Conservation (phyloP, 2,113 vertebrate species). For the Dolichallabes microphthalmus region DNA sequence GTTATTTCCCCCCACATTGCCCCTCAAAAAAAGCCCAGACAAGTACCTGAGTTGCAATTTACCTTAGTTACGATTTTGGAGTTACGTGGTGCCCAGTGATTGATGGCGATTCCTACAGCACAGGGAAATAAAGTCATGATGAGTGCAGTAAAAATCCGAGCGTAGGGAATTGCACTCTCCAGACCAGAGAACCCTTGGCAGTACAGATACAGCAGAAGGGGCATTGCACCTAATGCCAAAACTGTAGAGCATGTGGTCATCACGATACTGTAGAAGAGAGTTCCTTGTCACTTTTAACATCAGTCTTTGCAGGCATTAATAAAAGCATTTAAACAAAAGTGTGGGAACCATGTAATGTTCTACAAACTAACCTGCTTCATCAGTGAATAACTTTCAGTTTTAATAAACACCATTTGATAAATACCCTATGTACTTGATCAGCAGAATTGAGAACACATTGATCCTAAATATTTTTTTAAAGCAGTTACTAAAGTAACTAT, state of each 20-base stretch:
- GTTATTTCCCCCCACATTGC: no score
- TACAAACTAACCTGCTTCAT: not conserved
- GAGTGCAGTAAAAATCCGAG: slow-evolving; percentile 69
- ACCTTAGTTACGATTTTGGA: slow-evolving; percentile 73
- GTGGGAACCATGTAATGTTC: not conserved
- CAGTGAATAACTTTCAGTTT: not conserved
- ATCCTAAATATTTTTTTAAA: no score
- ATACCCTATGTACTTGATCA: no score
- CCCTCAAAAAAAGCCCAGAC: not conserved
- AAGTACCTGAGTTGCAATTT: slow-evolving; percentile 42
- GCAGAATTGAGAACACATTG: no score
- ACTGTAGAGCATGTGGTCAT: slow-evolving; percentile 83
- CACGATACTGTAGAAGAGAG: slow-evolving; percentile 71
- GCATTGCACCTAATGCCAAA: slow-evolving; percentile 79
- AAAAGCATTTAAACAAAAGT: not conserved
- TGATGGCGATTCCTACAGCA: slow-evolving; percentile 73
- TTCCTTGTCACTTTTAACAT: not conserved
- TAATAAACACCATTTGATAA: no score
- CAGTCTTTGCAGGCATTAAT: not conserved
- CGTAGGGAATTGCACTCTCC: slow-evolving; percentile 76
- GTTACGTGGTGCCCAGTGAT: slow-evolving; percentile 77
- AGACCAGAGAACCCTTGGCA: slow-evolving; percentile 69
- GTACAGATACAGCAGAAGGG: slow-evolving; percentile 80
- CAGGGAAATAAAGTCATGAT: slow-evolving; percentile 75
- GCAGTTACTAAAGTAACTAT: no score